Evolutionary conservation across 2,888 invertebrate species (phyloP), one percentile per base, ranked within the genome.

Genomic region (Lottia scabra): DNA sequence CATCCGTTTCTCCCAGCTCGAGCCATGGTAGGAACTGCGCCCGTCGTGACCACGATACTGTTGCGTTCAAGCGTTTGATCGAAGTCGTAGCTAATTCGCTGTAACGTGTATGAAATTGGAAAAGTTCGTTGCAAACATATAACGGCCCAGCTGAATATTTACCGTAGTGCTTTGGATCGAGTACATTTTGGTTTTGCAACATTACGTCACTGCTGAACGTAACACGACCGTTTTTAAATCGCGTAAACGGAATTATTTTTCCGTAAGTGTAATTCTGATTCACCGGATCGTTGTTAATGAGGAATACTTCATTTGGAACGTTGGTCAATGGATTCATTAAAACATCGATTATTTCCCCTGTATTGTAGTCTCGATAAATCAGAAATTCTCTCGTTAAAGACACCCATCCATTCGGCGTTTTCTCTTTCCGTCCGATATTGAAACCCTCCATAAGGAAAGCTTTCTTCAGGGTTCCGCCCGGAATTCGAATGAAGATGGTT

Each of bases 381-480:
- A 77, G 63, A 45, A 81, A 74, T 43, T 81, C 80, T 2, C 77
- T 44, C 0, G 81, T 80, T 46, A 80, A 67, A 0, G 80, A 77
- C 12, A 74, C 23, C 44, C 72, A 81, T n/a, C 79, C 81, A 44
- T 78, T 72, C n/a, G 63, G 12, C 44, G 75, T 72, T 12, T 38
- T 67, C 27, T 75, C 38, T 30, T 78, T 78, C 23, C 77, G 66
- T 43, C 75, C 76, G 5, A 81, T 79, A 64, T 80, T 81, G 70
- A 73, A 80, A 8, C 81, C 80, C 74, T 81, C 80, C 65, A 75
- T 80, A 26, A 74, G 75, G 67, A 81, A 80, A 69, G 79, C 64
- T 62, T 75, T 76, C 69, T 68, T 48, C 4, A 80, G 10, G 38
- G 38, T 23, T 12, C 45, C 45, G 1, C 65, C 65, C 26, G 65